phyloP scores from a whole-genome alignment of 2,888 invertebrate genomes.

The Chamaedrilus cognettii region DNA sequence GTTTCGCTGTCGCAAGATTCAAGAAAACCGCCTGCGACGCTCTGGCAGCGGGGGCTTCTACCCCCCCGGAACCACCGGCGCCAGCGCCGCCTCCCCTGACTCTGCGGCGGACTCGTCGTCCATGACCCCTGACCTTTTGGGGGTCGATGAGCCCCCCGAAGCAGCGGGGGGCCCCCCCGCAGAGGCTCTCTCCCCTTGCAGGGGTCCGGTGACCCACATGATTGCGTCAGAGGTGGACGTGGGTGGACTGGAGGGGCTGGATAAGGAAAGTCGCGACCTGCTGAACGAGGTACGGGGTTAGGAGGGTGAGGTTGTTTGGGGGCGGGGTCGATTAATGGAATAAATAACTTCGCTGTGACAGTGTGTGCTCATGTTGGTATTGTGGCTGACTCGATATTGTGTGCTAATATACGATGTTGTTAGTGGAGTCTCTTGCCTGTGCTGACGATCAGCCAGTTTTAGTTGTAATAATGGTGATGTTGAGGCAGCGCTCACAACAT shows the following conservation, averaged over 20 bases:
- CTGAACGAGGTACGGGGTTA: slow-evolving; percentile 21
- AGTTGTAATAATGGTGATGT: too few relatives aligned
- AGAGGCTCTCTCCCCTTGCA: neutral
- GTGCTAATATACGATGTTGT: too few relatives aligned
- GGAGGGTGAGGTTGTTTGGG: too few relatives aligned
- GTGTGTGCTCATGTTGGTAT: too few relatives aligned
- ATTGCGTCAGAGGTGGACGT: slow-evolving; percentile 24
- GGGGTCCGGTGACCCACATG: slow-evolving; percentile 21
- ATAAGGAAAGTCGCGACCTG: slow-evolving; percentile 2
- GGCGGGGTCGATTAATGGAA: too few relatives aligned
- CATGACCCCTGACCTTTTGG: slow-evolving; percentile 11
- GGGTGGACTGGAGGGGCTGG: slow-evolving; percentile 16
- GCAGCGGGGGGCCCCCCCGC: neutral
- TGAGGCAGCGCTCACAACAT: too few relatives aligned
- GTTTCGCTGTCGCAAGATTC: slow-evolving; percentile 49
- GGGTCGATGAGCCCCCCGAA: neutral
- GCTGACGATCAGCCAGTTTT: too few relatives aligned
- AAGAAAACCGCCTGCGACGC: slow-evolving; percentile 48
- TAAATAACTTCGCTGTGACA: too few relatives aligned
- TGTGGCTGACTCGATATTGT: too few relatives aligned
- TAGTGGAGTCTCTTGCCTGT: too few relatives aligned
- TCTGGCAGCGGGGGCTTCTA: slow-evolving; percentile 4
- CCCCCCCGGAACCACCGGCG: slow-evolving; percentile 15
- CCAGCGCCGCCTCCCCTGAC: slow-evolving; percentile 2
- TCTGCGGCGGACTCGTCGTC: neutral